Base-by-base conservation (phyloP, 2,888 invertebrate genomes). In the Steinernema hermaphroditum region DNA sequence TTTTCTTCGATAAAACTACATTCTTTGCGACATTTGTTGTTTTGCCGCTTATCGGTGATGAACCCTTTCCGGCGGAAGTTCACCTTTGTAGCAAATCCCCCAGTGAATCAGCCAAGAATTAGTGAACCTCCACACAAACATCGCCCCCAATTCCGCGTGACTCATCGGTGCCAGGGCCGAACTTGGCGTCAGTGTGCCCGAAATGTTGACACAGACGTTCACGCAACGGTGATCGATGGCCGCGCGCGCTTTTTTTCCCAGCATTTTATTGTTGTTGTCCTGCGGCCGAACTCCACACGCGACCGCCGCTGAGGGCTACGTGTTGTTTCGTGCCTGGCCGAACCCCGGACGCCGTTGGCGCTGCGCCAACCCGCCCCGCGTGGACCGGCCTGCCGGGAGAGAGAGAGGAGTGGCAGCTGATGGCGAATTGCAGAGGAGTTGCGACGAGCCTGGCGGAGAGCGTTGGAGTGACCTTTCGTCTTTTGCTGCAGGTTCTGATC, bases 251-350 rank as follows among this genome's bases (percentile, higher is more conserved):
- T 16, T 46, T 6, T 19, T 49, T 49, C 49, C 49, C 12, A 49
- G 19, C 49, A 19, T 54, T 54, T 54, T 54, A 27, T 54, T 54
- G 54, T 54, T 54, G 54, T 54, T 54, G 54, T 54, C 54, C 54
- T n/a, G n/a, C n/a, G n/a, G n/a, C 27, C 54, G 54, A 24, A 12
- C 14, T n/a, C n/a, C n/a, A n/a, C n/a, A n/a, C n/a, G 54, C 54
- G 54, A 22, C n/a, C 27, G 49, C 12, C 49, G 49, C 49, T 8
- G 49, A 16, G 54, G 12, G 54, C 54, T 24, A 54, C 54, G 54
- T 54, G 54, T 54, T 54, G 54, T 54, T 54, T 54, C 54, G 54
- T 54, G 54, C 54, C 54, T 54, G 54, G 12, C 54, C 27, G 54
- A 27, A 14, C 19, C 19, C 6, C 2, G 4, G 19, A 54, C 54